These are phyloP conservation scores for Drosophila mayri DNA, from an alignment of 1,140 invertebrate genomes.

Conservation along the genomic window DNA sequence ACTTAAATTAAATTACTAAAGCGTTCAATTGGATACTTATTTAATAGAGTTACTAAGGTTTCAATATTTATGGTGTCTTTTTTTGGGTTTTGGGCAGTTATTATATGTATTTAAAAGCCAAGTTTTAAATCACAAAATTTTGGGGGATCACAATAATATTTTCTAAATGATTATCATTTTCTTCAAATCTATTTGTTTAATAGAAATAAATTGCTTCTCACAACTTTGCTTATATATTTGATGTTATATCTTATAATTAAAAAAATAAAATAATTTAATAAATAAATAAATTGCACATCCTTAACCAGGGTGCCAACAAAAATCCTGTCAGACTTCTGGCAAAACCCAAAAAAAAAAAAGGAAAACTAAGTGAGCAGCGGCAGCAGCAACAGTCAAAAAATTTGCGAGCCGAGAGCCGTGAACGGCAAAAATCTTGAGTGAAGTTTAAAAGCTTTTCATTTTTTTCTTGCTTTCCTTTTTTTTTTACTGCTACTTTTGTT, in stretches of 20 bases:
- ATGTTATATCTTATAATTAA: not conserved
- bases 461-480: not conserved
- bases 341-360: not conserved
- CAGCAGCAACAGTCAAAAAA: conserved; percentile 78
- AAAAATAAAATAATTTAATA: too few relatives aligned
- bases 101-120: too few relatives aligned
- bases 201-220: too few relatives aligned
- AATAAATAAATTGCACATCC: not conserved
- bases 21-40: not conserved
- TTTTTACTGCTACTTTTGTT: conserved; percentile 43
- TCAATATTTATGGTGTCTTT: too few relatives aligned
- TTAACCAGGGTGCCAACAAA: conserved; percentile 11
- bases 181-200: too few relatives aligned
- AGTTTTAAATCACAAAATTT: too few relatives aligned
- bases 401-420: conserved; percentile 77
- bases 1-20: not conserved
- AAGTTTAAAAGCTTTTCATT: conserved; percentile 76
- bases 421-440: conserved; percentile 80
- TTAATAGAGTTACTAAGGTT: too few relatives aligned
- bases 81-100: too few relatives aligned
- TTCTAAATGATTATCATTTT: too few relatives aligned
- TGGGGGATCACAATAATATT: too few relatives aligned
- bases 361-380: conserved; percentile 70
- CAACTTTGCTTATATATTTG: not conserved
- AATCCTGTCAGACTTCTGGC: conserved; percentile 1